These are phyloP conservation scores for Oophaga pumilio DNA, from an alignment of 2,113 vertebrate genomes.

Conservation along the genomic window DNA sequence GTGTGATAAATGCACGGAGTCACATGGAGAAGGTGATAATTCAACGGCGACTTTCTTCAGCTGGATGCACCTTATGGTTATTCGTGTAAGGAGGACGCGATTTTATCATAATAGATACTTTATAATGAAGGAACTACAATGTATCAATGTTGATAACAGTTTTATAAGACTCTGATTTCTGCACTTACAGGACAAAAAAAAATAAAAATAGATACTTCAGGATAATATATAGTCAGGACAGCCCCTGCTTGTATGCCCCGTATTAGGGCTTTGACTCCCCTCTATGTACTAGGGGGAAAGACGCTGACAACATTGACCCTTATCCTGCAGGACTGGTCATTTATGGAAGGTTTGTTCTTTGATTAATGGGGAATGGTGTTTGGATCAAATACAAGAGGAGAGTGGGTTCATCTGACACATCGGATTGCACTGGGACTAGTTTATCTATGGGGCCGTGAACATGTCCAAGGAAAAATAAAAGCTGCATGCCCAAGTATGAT, in stretches of 20 bases:
- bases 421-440: no score
- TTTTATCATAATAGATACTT: not conserved
- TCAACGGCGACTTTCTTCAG: not conserved
- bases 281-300: no score
- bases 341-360: no score
- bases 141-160: not conserved
- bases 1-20: conserved; percentile 7
- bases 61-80: not conserved
- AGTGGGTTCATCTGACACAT: no score
- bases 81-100: not conserved
- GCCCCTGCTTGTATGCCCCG: not conserved
- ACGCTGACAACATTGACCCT: no score
- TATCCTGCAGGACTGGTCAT: no score
- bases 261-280: not conserved
- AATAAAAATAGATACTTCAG: not conserved
- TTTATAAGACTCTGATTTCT: not conserved
- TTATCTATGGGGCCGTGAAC: no score
- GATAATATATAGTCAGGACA: not conserved
- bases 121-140: not conserved
- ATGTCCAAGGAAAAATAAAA: no score
- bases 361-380: no score
- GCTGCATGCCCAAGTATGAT: no score
- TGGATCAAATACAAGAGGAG: no score
- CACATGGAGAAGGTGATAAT: not conserved
- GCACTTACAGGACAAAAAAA: not conserved